Evolutionary conservation across 2,797 vertebrate genomes (phyloP), one percentile per base, ranked within the genome.

Genomic region (Tokudaia muenninki): DNA sequence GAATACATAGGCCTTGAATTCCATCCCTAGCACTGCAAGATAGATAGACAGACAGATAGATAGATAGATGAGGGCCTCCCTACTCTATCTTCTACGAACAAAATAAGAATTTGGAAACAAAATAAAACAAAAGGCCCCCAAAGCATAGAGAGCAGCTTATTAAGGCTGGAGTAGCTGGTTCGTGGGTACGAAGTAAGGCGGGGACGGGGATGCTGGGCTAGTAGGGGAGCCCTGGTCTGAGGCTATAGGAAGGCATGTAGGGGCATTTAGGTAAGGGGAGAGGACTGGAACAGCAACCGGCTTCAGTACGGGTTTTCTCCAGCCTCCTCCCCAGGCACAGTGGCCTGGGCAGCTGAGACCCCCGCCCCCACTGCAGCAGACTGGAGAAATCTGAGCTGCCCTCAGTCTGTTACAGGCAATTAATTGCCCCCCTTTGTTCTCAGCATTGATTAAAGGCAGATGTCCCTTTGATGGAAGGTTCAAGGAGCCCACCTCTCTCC

Each of bases 371-470:
- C 67, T 55, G 59, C 81, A 2, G 65, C 63, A 86, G 70, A 78
- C 72, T 31, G 0, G 16, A 96, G 90, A 95, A 97, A 79, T 44
- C 65, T 29, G 22, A 29, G 12, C 86, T 86, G 75, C 24, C 88
- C 65, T 61, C 13, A 0, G 21, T 29, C 0, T 1, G 4, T 10
- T 0, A 0, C 57, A 72, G 31, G 70, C 67, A 75, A 59, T 75
- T 75, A 81, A 37, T 88, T 52, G 24, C 10, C 74, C 17, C 8
- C 0, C 95, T 93, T 90, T 91, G 79, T 83, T 92, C 86, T 78
- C 26, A 17, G 37, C 3, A 0, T 59, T n/a, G 95, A 90, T 24
- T 91, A 67, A 91, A 97, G 92, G 80, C 86, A 47, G 55, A 52
- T 52, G 79, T 26, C 26, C 24, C 70, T 1, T 34, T 17, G 26